Evolutionary conservation across 2,888 invertebrate species (phyloP), one percentile per base, ranked within the genome.

Genomic region (Drosophila paramelanica): DNA sequence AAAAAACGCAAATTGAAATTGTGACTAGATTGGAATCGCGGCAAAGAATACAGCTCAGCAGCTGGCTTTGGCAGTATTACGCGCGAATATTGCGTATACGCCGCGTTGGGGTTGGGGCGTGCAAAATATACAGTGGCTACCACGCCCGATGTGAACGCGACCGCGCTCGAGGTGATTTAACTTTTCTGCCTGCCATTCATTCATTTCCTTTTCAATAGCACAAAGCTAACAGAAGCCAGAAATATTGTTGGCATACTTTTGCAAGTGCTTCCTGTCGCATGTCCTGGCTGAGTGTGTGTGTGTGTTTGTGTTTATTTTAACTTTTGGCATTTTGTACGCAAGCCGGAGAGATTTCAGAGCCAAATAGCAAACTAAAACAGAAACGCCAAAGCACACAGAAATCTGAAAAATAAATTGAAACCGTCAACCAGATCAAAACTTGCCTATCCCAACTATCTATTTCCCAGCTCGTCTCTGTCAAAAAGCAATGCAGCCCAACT

Each of bases 181-280:
- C 82, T 82, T 82, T 82, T 78, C 66, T 81, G 85, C 82, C 81
- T 84, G 79, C 78, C 73, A 76, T 84, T 83, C 73, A 87, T 84
- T 82, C 79, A 73, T 87, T 79, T 87, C 85, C 81, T 76, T 84
- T 83, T 84, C 85, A 83, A 87, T 84, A 69, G 81, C 71, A 81
- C 73, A 87, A 87, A 71, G 65, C 79, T 71, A 73, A 78, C 67
- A 85, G 62, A 79, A 65, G 67, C 75, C 66, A 70, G 60, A 82
- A 82, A 81, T 87, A 83, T 83, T 87, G 82, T 81, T 83, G 82
- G 82, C 88, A 81, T 81, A 83, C 85, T 83, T 86, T 83, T 79
- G 76, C 81, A 81, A 83, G 88, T 87, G 88, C 79, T 87, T 83
- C 85, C 82, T 76, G 67, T 52, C 58, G 72, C 66, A 62, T 72